Evolutionary conservation across 2,888 invertebrate species (phyloP).

Genomic region (Taphrorychus bicolor): DNA sequence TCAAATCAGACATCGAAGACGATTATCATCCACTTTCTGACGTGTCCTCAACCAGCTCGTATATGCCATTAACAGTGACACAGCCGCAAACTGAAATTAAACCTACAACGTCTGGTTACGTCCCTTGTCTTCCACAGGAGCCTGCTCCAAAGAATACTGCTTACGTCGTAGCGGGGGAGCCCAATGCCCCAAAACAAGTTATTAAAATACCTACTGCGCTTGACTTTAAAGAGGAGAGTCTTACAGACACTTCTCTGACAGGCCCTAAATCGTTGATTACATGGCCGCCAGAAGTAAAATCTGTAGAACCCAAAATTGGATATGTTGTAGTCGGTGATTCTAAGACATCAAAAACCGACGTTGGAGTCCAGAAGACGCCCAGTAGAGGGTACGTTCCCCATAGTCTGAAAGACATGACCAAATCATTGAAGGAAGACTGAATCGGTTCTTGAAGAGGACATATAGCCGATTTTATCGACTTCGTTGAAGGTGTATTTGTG

Average conservation of each 20-base stretch:
- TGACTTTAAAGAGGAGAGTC: not conserved
- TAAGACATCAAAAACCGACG: constrained; percentile 37
- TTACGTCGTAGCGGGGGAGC: constrained; percentile 52
- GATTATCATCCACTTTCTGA: constrained; percentile 46
- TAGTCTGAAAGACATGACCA: constrained; percentile 42
- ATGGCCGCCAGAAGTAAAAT: constrained; percentile 43
- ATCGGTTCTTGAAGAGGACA: not conserved
- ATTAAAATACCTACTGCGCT: constrained; percentile 16
- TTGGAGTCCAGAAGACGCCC: constrained; percentile 32
- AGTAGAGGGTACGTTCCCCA: constrained; percentile 53
- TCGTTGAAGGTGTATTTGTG: constrained; percentile 5
- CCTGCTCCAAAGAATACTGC: constrained; percentile 44
- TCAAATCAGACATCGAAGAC: constrained; percentile 41
- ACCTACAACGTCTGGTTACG: constrained; percentile 49
- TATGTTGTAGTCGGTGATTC: constrained; percentile 51
- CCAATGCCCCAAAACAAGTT: constrained; percentile 42
- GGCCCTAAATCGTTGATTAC: constrained; percentile 14
- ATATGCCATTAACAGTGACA: constrained; percentile 20
- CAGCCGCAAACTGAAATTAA: constrained; percentile 7
- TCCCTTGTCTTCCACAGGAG: constrained; percentile 45
- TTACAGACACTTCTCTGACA: not conserved
- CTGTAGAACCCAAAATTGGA: constrained; percentile 44
- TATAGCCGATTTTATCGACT: not conserved
- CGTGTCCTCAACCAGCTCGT: constrained; percentile 15
- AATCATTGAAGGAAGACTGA: constrained; percentile 54